These are phyloP conservation scores for Laodelphax striatellus DNA, from an alignment of 1,140 invertebrate genomes.

Conservation along the genomic window DNA sequence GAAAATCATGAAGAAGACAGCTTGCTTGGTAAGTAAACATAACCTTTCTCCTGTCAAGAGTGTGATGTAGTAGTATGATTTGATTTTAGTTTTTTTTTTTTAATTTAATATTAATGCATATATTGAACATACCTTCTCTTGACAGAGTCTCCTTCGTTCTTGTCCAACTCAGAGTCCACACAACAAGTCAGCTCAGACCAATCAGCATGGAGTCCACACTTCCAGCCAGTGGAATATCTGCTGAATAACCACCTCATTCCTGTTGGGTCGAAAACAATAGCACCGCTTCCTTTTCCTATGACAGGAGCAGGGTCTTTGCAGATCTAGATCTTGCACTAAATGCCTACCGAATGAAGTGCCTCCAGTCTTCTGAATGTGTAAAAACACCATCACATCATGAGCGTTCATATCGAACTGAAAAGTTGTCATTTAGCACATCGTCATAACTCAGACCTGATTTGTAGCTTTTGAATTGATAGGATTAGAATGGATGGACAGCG, in stretches of 20 bases:
- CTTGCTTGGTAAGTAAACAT: no score
- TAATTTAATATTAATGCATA: no score
- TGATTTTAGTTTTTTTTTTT: no score
- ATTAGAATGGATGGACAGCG: conserved; percentile 33
- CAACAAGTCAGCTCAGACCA: conserved; percentile 92
- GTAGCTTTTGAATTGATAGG: conserved; percentile 34
- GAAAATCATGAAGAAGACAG: no score
- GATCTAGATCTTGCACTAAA: conserved; percentile 84
- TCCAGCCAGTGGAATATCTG: conserved; percentile 97
- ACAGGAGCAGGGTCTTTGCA: conserved; percentile 78
- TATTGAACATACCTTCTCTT: conserved; percentile 46
- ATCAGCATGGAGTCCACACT: conserved; percentile 95
- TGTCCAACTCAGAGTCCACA: conserved; percentile 75
- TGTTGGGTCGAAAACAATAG: conserved; percentile 82
- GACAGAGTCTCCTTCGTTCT: conserved; percentile 66
- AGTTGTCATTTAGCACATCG: conserved; percentile 73
- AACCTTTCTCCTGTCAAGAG: no score
- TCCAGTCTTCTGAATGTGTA: conserved; percentile 96
- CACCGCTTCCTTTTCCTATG: conserved; percentile 76
- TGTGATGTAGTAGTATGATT: no score
- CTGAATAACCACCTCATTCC: conserved; percentile 95
- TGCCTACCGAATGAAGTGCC: conserved; percentile 90
- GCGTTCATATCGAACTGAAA: conserved; percentile 79
- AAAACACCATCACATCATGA: conserved; percentile 93
- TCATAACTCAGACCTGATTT: conserved; percentile 49